A percentile compares a stretch with the other conserved stretches of the same genome.
phyloP scores from a whole-genome alignment of 2,888 invertebrate genomes.

The Phorcus lineatus region DNA sequence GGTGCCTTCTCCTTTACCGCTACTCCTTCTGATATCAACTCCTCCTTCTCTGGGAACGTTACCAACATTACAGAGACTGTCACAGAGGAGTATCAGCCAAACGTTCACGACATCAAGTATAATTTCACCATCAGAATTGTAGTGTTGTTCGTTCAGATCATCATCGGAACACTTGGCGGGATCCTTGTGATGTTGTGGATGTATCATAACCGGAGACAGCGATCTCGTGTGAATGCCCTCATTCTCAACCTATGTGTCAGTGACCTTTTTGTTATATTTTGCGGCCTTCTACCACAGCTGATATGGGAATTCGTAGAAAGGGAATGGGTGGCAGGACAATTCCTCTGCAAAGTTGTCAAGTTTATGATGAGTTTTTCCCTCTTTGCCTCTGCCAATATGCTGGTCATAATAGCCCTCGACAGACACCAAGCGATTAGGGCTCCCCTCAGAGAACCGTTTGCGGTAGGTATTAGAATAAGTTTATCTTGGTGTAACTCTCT shows the following conservation, averaged over 20 bases:
- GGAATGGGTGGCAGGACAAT: slow-evolving; percentile 71
- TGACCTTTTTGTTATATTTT: slow-evolving; percentile 71
- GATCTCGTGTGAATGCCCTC: slow-evolving; percentile 69
- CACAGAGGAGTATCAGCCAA: slow-evolving; percentile 24
- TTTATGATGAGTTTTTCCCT: slow-evolving; percentile 72
- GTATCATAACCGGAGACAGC: slow-evolving; percentile 57
- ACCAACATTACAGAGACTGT: background rate
- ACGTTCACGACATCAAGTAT: slow-evolving; percentile 67
- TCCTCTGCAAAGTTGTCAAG: slow-evolving; percentile 72
- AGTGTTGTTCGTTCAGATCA: slow-evolving; percentile 63
- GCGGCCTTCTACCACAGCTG: slow-evolving; percentile 71
- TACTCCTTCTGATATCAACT: background rate
- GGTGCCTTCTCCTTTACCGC: background rate
- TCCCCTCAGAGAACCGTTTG: slow-evolving; percentile 69
- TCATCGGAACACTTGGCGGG: slow-evolving; percentile 66
- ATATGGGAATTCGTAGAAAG: slow-evolving; percentile 71
- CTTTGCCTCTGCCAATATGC: slow-evolving; percentile 73
- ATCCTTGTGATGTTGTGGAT: slow-evolving; percentile 70
- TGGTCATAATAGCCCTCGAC: slow-evolving; percentile 74
- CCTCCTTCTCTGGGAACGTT: background rate
- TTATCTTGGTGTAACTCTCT: too few species aligned
- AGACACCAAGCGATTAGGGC: slow-evolving; percentile 73
- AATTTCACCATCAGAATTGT: slow-evolving; percentile 57
- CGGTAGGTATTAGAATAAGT: slow-evolving; percentile 56
- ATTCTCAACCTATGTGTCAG: slow-evolving; percentile 73